Conservation (phyloP, 2,113 vertebrate species). For the Setophaga kirtlandii region DNA sequence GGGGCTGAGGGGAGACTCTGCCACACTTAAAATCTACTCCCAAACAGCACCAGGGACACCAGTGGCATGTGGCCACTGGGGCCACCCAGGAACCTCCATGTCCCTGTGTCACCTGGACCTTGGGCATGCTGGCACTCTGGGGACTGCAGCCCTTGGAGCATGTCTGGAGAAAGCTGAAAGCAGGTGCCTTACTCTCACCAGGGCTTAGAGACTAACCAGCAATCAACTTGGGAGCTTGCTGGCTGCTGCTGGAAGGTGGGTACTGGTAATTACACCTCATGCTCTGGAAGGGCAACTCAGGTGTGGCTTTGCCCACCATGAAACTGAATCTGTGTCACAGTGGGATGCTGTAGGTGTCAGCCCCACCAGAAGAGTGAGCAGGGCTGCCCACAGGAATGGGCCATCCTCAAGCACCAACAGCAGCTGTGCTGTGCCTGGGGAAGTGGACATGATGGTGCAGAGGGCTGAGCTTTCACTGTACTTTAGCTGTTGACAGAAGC, state of each 20-base stretch:
- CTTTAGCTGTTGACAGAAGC: not conserved
- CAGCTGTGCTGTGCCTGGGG: not conserved
- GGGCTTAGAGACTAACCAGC: not conserved
- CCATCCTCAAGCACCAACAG: not conserved
- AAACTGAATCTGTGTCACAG: rapidly evolving
- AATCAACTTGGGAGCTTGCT: not conserved
- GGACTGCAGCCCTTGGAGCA: not conserved
- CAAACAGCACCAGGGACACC: not conserved
- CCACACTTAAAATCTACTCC: not conserved
- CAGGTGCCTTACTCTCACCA: not conserved
- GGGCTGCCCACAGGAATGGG: rapidly evolving
- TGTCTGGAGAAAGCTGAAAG: not conserved
- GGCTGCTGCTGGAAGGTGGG: not conserved
- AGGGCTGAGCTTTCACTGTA: not conserved
- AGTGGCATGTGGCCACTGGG: not conserved
- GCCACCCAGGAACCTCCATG: rapidly evolving
- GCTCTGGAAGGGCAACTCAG: not conserved
- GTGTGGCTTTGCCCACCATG: not conserved
- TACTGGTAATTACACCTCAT: not conserved
- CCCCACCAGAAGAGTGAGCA: rapidly evolving
- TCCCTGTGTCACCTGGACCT: not conserved
- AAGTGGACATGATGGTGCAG: not conserved
- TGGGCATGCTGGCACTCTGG: not conserved
- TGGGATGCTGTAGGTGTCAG: not conserved
- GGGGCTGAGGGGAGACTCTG: not conserved